Conservation (phyloP, 2,888 invertebrate species). For the Thalpophila matura region DNA sequence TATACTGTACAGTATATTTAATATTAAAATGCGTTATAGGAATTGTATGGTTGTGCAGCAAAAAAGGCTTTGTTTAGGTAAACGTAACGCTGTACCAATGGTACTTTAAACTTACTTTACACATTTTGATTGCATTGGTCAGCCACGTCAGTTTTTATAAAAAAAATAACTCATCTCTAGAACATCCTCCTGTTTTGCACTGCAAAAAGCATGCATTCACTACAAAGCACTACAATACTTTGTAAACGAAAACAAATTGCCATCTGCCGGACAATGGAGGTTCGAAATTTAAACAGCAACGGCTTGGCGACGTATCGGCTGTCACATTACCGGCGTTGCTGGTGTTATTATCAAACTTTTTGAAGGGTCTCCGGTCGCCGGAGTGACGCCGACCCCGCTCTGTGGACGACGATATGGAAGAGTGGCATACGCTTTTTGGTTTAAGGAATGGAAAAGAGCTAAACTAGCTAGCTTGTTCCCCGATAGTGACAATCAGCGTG, state of each 20-base stretch:
- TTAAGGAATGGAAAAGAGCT: neutral
- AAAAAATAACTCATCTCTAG: no score
- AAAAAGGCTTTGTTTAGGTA: no score
- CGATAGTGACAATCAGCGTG: no score
- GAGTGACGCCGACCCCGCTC: conserved; percentile 77
- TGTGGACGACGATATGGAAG: conserved; percentile 67
- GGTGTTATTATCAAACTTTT: conserved; percentile 90
- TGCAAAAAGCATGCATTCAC: conserved; percentile 12
- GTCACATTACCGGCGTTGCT: conserved; percentile 86
- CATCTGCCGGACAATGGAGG: conserved; percentile 67
- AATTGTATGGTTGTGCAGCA: no score
- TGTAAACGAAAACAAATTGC: conserved; percentile 53
- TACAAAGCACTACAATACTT: conserved; percentile 37
- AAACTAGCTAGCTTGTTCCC: no score
- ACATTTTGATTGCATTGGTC: no score
- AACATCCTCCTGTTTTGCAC: no score
- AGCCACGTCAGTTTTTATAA: no score
- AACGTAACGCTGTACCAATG: no score
- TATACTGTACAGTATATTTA: no score
- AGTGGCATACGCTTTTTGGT: conserved; percentile 65
- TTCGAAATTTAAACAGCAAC: conserved; percentile 82
- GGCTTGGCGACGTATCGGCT: conserved; percentile 89
- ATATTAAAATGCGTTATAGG: no score
- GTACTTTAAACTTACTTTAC: no score
- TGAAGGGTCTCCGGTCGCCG: conserved; percentile 88